Evolutionary conservation across 2,888 invertebrate species (phyloP).

Genomic region (Blomia tropicalis): DNA sequence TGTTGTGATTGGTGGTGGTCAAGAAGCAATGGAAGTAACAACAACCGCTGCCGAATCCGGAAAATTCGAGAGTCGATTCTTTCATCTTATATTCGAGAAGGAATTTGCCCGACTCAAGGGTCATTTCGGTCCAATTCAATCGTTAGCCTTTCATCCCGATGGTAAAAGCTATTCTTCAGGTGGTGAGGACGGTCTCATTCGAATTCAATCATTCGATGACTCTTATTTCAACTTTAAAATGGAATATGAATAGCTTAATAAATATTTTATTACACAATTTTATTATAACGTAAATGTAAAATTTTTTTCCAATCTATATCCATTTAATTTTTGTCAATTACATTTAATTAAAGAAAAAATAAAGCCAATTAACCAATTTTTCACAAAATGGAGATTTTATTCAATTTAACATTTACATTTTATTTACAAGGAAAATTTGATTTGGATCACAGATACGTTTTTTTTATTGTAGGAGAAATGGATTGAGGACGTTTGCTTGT

Average conservation of each 20-base stretch:
- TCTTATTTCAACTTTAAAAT: constrained; percentile 90
- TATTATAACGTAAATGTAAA: neutral
- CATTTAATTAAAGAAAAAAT: constrained; percentile 8
- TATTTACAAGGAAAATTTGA: neutral
- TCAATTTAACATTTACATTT: neutral
- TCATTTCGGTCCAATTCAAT: constrained; percentile 98
- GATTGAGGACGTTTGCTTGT: neutral
- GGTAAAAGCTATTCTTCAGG: constrained; percentile 91
- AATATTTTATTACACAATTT: neutral
- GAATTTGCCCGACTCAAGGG: constrained; percentile 96
- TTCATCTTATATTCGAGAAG: constrained; percentile 87
- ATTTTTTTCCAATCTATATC: neutral
- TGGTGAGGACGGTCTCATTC: constrained; percentile 94
- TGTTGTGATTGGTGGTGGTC: constrained; percentile 93
- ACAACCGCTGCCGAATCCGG: constrained; percentile 82
- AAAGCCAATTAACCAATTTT: no score
- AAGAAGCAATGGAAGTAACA: constrained; percentile 98
- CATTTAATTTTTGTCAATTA: neutral
- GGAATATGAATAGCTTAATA: constrained; percentile 45
- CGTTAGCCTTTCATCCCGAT: constrained; percentile 91
- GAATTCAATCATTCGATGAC: constrained; percentile 87
- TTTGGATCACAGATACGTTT: neutral
- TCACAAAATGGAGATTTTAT: no score
- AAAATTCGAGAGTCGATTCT: constrained; percentile 89
- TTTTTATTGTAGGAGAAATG: neutral